Conservation (phyloP, 2,797 vertebrate genomes). For the Sternotherus odoratus region DNA sequence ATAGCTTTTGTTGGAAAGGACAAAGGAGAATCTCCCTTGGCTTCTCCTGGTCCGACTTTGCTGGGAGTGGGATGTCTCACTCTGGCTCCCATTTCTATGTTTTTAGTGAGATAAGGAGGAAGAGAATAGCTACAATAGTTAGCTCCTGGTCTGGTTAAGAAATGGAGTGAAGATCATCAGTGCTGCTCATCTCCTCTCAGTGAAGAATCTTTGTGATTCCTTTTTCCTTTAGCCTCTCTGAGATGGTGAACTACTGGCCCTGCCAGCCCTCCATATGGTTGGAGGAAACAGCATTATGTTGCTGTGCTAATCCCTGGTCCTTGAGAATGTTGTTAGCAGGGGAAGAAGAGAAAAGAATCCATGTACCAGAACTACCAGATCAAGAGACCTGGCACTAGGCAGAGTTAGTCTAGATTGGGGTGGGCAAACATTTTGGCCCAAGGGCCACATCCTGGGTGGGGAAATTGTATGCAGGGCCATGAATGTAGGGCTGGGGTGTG, state of each 20-base stretch:
- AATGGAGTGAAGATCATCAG: background rate
- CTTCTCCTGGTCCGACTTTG: background rate
- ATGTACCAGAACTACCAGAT: background rate
- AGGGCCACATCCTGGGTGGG: no score
- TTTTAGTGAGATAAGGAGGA: background rate
- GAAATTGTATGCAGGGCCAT: no score
- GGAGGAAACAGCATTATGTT: background rate
- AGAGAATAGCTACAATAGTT: background rate
- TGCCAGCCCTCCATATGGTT: rapidly evolving
- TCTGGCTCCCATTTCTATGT: background rate
- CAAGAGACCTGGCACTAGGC: rapidly evolving
- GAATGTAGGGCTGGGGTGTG: no score
- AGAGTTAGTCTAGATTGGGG: background rate
- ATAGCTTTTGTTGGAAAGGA: slow-evolving; percentile 25
- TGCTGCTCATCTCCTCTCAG: background rate
- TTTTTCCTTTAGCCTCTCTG: background rate
- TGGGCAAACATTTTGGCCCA: no score
- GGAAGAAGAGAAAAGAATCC: background rate
- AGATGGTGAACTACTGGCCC: background rate
- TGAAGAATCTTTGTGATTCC: background rate
- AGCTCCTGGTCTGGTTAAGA: background rate
- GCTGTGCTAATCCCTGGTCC: background rate
- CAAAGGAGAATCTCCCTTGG: background rate
- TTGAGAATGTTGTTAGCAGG: background rate
- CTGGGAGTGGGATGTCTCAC: background rate